Evolutionary conservation across 2,888 invertebrate species (phyloP), one percentile per base, ranked within the genome.

Genomic region (Iphiclides podalirius): DNA sequence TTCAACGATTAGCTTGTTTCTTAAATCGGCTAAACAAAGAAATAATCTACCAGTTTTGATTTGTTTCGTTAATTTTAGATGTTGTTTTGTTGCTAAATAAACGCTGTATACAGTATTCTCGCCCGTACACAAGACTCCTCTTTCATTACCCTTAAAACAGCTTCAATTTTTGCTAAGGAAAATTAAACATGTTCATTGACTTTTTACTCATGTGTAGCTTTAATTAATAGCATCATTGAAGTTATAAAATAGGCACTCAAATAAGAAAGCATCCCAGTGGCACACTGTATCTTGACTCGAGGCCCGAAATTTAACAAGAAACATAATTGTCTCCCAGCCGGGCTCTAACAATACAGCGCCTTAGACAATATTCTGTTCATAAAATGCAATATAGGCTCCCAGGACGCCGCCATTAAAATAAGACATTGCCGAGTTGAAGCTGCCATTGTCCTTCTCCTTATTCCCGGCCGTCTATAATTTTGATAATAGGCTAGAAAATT

Each of bases 401-500:
- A 68, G 71, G 72, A 76, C 70, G 75, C 62, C 63, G 74, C 76
- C 75, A 84, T 83, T 83, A 83, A 82, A 84, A 85, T 76, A 83
- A 83, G 79, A 75, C 63, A 63, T 64, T 64, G 68, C 60, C 60
- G 60, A 60, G 52, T 46, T 43, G 52, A 52, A 58, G 66, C 8
- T 8, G n/a, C 70, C 64, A 79, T 86, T 85, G 84, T 86, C 75
- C 75, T 66, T 59, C 55, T 53, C 58, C 69, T 67, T 64, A 63
- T 64, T 58, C 67, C 67, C 68, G 60, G 66, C 72, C 55, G 78
- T 71, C 83, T 75, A 84, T 83, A 83, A 87, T 86, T 87, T 85
- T 84, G 83, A 86, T 84, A 85, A 87, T 84, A 86, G 81, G 70
- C 83, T 79, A 84, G 86, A 84, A 82, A 87, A 84, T 83, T 81